Conservation (phyloP, 1,140 invertebrate species). For the Drosophila arizonae region DNA sequence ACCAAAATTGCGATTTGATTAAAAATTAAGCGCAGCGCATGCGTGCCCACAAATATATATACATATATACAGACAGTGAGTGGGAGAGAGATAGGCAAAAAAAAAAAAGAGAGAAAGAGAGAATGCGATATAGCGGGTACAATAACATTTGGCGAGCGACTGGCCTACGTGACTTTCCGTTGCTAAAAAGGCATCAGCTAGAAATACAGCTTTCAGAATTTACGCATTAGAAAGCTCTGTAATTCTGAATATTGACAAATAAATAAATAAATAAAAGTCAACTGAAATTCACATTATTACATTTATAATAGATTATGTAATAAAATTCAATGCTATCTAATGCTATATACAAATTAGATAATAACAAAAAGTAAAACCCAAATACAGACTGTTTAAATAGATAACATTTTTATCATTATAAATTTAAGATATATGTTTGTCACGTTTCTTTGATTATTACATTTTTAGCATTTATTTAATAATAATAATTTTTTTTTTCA, state of each 20-base stretch:
- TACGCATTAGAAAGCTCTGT: slow-evolving; percentile 33
- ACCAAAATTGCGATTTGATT: slow-evolving; percentile 52
- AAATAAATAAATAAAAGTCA: background rate
- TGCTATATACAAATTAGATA: too few relatives aligned
- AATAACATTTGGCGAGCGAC: slow-evolving; percentile 28
- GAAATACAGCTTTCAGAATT: slow-evolving; percentile 39
- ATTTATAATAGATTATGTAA: too few relatives aligned
- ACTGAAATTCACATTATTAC: background rate
- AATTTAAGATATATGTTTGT: too few relatives aligned
- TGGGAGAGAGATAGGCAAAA: background rate
- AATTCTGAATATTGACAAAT: too few relatives aligned
- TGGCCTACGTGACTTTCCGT: slow-evolving; percentile 45
- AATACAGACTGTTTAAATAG: too few relatives aligned
- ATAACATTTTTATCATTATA: too few relatives aligned
- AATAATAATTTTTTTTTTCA: too few relatives aligned
- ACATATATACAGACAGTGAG: background rate
- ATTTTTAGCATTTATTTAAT: too few relatives aligned
- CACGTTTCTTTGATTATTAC: too few relatives aligned
- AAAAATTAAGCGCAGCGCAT: slow-evolving; percentile 53
- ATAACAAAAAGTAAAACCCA: too few relatives aligned
- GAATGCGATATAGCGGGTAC: slow-evolving; percentile 8
- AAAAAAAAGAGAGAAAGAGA: background rate
- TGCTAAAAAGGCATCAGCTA: slow-evolving; percentile 16
- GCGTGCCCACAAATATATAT: slow-evolving; percentile 22
- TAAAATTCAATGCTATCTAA: too few relatives aligned